Evolutionary conservation across 2,797 vertebrate genomes (phyloP), one percentile per base, ranked within the genome.

Genomic region (Naso thynnoides): DNA sequence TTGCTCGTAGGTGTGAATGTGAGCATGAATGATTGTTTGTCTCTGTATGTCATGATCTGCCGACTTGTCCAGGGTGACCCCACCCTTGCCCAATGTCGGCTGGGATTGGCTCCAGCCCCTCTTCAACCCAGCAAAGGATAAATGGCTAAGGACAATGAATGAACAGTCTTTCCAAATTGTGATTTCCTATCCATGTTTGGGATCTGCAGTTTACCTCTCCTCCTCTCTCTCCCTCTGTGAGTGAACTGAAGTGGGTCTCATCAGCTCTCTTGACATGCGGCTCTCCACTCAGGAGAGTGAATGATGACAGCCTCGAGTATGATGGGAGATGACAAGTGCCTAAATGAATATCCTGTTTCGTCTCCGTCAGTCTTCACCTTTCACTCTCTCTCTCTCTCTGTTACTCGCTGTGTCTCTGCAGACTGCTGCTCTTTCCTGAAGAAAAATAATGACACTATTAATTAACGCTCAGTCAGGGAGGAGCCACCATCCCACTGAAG

Each of bases 391-490:
- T 27, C 16, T 38, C n/a, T 15, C n/a, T 50, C 14, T 38, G 31
- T 64, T 14, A 26, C 8, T 38, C 60, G 29, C 33, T 9, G 1
- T 31, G 33, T 39, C 23, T 29, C 54, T 1, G 23, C 50, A 70
- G 53, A 27, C 39, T 14, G 49, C 63, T 57, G 50, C 45, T 63
- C 4, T 60, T 27, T 11, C 54, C 29, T 27, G 33, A 50, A 48
- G 29, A 36, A 18, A 57, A 65, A 65, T n/a, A 23, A 65, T 11
- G 19, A 41, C 44, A 26, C 63, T 55, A 63, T 76, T 73, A 66
- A 67, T 70, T 42, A 66, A 59, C 53, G 13, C 26, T 31, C 19
- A 18, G 47, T 54, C 50, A 3, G 59, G 49, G 50, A 42, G 47
- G 26, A 55, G 67, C 26, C 13, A 54, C 58, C 26, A 19, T 55